phyloP scores from a whole-genome alignment of 2,888 invertebrate genomes.

The Globia sparganii region DNA sequence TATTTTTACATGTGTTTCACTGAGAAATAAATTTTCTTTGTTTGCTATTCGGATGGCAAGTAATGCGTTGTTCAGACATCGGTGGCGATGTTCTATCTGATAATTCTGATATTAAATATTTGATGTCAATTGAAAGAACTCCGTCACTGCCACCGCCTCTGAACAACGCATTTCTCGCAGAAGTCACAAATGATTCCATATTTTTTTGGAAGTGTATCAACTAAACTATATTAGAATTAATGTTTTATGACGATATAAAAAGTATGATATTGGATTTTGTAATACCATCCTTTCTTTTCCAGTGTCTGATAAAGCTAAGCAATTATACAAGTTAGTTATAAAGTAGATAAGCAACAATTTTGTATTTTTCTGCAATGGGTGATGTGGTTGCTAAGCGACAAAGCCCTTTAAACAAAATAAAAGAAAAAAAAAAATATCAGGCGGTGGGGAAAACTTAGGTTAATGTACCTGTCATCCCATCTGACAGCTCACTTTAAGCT shows the following conservation, averaged over 20 bases:
- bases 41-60: neutral
- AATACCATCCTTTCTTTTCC: too few relatives aligned
- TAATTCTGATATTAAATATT: neutral
- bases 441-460: neutral
- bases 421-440: too few relatives aligned
- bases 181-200: neutral
- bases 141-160: neutral
- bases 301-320: too few relatives aligned
- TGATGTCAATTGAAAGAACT: neutral
- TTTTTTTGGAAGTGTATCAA: neutral
- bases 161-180: neutral
- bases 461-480: neutral
- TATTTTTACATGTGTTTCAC: neutral
- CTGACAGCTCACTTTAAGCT: neutral
- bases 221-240: neutral
- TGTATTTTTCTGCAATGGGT: too few relatives aligned
- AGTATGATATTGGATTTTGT: too few relatives aligned
- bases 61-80: neutral
- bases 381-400: too few relatives aligned
- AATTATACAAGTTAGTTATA: too few relatives aligned
- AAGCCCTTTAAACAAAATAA: too few relatives aligned
- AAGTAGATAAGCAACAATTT: too few relatives aligned
- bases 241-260: too few relatives aligned
- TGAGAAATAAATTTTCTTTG: neutral
- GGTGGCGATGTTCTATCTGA: neutral